Evolutionary conservation across 1,140 invertebrate species (phyloP).

Genomic region (Marisa cornuarietis): DNA sequence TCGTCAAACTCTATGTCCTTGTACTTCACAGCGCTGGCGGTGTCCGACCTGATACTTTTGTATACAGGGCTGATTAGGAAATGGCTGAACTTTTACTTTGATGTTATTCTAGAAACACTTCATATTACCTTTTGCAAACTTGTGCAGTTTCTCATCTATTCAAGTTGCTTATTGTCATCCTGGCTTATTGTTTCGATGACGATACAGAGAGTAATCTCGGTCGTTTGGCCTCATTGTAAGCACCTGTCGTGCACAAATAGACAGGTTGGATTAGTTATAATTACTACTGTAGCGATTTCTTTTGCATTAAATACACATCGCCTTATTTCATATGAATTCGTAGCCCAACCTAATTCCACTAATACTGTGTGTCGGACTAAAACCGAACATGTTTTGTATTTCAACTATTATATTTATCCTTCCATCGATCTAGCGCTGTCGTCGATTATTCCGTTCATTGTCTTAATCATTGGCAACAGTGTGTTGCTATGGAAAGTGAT

Average conservation of each 20-base stretch:
- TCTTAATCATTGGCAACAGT: no score
- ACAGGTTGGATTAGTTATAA: no score
- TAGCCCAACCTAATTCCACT: no score
- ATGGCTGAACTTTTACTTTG: conserved; percentile 28
- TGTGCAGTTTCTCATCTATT: conserved; percentile 25
- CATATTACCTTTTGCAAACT: conserved; percentile 22
- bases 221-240: conserved; percentile 32
- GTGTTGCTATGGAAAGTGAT: no score
- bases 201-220: conserved; percentile 30
- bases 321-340: no score
- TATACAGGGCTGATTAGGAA: conserved; percentile 29
- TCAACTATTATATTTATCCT: no score
- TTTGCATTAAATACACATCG: no score
- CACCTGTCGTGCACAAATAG: background rate
- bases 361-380: no score
- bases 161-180: conserved; percentile 13
- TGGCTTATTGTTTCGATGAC: conserved; percentile 36
- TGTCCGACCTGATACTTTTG: conserved; percentile 27
- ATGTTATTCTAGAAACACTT: conserved; percentile 25
- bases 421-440: no score
- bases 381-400: no score
- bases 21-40: conserved; percentile 21
- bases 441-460: background rate
- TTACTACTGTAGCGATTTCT: no score
- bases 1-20: background rate